These are phyloP conservation scores for Aurelia sp. DNA, from an alignment of 30 jellyfish, hydroid and myxozoan genomes.

Conservation along the genomic window DNA sequence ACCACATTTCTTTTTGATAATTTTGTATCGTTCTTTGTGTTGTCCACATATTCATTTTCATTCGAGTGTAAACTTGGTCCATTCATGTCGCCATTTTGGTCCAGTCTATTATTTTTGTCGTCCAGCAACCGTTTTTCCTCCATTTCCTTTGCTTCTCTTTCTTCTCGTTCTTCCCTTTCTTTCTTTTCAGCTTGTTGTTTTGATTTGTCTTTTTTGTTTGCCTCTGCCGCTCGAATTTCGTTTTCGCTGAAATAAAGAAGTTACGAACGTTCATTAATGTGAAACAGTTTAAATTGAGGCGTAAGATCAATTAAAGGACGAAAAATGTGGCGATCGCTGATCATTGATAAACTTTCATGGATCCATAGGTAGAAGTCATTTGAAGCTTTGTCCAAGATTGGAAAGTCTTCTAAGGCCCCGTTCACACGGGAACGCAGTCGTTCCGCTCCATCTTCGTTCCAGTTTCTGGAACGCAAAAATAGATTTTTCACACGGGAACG, in stretches of 20 bases:
- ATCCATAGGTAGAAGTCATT: too few species aligned
- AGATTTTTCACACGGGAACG: too few species aligned
- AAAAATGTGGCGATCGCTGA: too few species aligned
- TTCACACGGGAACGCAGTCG: too few species aligned
- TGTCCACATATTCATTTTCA: constrained; percentile 57
- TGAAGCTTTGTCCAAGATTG: too few species aligned
- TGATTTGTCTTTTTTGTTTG: constrained; percentile 85
- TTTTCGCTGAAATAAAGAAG: constrained; percentile 62
- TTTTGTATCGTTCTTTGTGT: constrained; percentile 15
- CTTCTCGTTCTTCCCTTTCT: constrained; percentile 75
- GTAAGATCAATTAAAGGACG: too few species aligned
- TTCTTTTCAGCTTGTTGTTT: constrained; percentile 86
- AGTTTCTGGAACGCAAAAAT: too few species aligned
- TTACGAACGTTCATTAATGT: too few species aligned
- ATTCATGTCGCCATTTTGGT: constrained; percentile 70
- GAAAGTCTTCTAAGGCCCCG: too few species aligned
- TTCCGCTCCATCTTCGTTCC: too few species aligned
- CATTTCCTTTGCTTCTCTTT: constrained; percentile 34
- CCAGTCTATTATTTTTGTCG: constrained; percentile 46
- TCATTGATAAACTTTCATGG: too few species aligned
- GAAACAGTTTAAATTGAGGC: too few species aligned
- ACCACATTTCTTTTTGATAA: constrained; percentile 35
- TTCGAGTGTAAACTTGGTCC: constrained; percentile 59
- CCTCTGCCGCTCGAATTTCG: constrained; percentile 97
- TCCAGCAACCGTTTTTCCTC: constrained; percentile 60